Conservation (phyloP, 2,888 invertebrate genomes). For the Yponomeuta malinellus region DNA sequence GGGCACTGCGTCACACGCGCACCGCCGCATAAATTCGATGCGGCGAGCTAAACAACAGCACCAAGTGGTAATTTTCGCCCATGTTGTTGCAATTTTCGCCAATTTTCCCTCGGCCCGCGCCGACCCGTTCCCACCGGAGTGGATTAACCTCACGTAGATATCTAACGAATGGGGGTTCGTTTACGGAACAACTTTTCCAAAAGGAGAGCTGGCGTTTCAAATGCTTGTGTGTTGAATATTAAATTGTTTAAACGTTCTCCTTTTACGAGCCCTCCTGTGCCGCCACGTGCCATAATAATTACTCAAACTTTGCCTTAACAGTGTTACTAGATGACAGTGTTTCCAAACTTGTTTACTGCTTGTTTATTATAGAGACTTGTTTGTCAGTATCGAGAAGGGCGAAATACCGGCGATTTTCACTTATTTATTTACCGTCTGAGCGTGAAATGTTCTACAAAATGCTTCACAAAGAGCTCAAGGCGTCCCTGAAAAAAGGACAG, state of each 20-base stretch:
- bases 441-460: constrained; percentile 61
- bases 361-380: constrained; percentile 6
- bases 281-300: constrained; percentile 61
- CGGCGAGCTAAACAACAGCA: constrained; percentile 58
- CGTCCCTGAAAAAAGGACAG: constrained; percentile 57
- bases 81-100: constrained; percentile 72
- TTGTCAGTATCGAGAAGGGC: background rate
- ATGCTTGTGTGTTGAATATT: constrained; percentile 73
- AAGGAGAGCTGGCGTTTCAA: constrained; percentile 67
- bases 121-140: constrained; percentile 49
- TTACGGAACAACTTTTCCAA: constrained; percentile 69
- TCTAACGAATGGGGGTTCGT: constrained; percentile 72
- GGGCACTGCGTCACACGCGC: constrained; percentile 40
- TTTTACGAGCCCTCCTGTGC: constrained; percentile 54
- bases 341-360: constrained; percentile 10
- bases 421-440: constrained; percentile 23
- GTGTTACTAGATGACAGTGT: constrained; percentile 29
- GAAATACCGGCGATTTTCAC: background rate
- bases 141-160: constrained; percentile 75
- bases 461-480: constrained; percentile 59
- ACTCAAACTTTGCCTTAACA: constrained; percentile 57
- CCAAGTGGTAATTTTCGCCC: constrained; percentile 67
- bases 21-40: constrained; percentile 51
- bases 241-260: constrained; percentile 72
- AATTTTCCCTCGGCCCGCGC: constrained; percentile 57